Evolutionary conservation across 2,888 invertebrate genomes (phyloP), one percentile per base, ranked within the genome.

Genomic region (Pristionchus fissidentatus): DNA sequence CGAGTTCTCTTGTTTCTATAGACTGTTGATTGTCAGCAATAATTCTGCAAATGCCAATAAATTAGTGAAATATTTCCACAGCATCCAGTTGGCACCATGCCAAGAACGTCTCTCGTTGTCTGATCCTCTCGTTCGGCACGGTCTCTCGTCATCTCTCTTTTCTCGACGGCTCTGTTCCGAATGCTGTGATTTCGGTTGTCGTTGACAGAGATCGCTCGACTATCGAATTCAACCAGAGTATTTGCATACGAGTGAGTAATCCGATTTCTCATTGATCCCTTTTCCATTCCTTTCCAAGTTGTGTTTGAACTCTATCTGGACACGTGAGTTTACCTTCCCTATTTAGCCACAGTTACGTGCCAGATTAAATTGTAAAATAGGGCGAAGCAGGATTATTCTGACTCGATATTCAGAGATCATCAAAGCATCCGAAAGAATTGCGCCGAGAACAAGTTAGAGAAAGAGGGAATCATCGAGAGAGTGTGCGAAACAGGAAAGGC

Each of bases 181-280:
- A n/a, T n/a, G n/a, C n/a, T n/a, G n/a, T n/a, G n/a, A 38, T 66
- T 66, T 70, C 43, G 38, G 29, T 41, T 41, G 22, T 26, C 38
- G n/a, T n/a, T 70, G 41, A 41, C 70, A 41, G 70, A 26, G 38
- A 8, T 7, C 29, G 8, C 7, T 62, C 62, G 10, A 19, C 35
- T 35, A 70, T n/a, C 26, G 41, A n/a, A 5, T 13, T 43, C 26
- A 10, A 13, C 7, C 22, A n/a, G n/a, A n/a, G n/a, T 70, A 70
- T 70, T 70, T 70, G 70, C 70, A 70, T 70, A 66, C 70, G n/a
- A 70, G 10, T 8, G 41, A 70, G 32, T 70, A 70, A 70, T 22
- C 70, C 41, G 70, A 70, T 70, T 70, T 26, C 55, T 3, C 57
- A 60, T 70, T 13, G 22, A 22, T 66, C 38, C 8, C 13, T 35